Conservation (phyloP, 1,140 invertebrate genomes). For the Habropoda laboriosa region DNA sequence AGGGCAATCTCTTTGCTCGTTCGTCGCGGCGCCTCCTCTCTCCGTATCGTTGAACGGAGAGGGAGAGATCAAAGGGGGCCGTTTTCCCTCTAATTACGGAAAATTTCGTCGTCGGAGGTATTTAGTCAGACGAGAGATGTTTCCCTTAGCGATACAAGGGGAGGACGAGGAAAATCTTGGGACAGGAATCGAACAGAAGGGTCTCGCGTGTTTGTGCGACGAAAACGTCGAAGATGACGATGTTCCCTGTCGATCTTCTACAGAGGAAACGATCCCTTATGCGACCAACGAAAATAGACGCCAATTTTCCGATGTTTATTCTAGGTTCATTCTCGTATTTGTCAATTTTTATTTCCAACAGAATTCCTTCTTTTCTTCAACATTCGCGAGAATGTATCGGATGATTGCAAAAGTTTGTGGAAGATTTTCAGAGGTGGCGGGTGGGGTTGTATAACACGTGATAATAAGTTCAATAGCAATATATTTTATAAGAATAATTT, state of each 20-base stretch:
- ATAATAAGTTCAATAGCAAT: too few species aligned
- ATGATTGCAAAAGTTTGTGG: too few species aligned
- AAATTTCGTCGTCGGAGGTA: slow-evolving; percentile 45
- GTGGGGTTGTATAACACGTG: too few species aligned
- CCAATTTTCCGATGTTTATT: too few species aligned
- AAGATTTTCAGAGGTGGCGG: too few species aligned
- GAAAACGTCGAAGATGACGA: background rate
- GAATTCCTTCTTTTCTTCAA: too few species aligned
- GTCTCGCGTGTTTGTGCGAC: background rate
- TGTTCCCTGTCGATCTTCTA: background rate
- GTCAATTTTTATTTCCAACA: too few species aligned
- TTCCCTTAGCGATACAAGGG: slow-evolving; percentile 7
- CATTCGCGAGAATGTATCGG: too few species aligned
- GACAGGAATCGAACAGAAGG: background rate
- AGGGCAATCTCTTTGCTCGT: slow-evolving; percentile 32
- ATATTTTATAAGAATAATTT: too few species aligned
- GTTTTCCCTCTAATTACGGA: slow-evolving; percentile 50
- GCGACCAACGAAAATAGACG: background rate
- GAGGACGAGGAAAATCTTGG: background rate
- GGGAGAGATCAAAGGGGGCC: slow-evolving; percentile 43
- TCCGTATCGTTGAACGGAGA: too few species aligned
- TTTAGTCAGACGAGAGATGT: slow-evolving; percentile 38
- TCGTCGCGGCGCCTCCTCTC: slow-evolving; percentile 29
- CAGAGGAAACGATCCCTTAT: background rate
- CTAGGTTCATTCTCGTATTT: too few species aligned